These are phyloP conservation scores for Oncorhynchus tshawytscha DNA, from an alignment of 2,113 vertebrate genomes.

Conservation along the genomic window DNA sequence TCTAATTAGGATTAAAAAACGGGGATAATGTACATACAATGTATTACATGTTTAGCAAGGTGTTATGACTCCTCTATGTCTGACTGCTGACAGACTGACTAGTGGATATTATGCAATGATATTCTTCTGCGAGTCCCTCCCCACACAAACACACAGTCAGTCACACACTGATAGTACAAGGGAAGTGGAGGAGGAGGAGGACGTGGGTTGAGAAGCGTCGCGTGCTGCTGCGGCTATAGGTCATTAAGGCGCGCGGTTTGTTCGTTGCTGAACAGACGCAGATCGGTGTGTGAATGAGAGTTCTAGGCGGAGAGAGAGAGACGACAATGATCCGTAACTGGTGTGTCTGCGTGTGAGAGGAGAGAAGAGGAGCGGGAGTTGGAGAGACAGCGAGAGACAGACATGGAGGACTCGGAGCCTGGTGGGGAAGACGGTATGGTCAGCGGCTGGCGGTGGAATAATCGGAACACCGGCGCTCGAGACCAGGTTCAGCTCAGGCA, in stretches of 20 bases:
- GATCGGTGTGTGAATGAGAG: slow-evolving; percentile 42
- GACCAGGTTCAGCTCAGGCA: slow-evolving; percentile 88
- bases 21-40: too few relatives aligned
- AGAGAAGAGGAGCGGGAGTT: background rate
- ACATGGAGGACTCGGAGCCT: slow-evolving; percentile 78
- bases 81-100: slow-evolving; percentile 28
- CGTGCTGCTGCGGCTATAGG: slow-evolving; percentile 60
- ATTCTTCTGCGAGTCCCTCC: slow-evolving; percentile 60
- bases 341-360: slow-evolving; percentile 36
- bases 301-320: background rate
- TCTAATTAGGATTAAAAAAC: too few relatives aligned
- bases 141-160: slow-evolving; percentile 19
- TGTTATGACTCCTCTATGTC: background rate
- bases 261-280: slow-evolving; percentile 55
- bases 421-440: slow-evolving; percentile 77
- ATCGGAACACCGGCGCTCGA: slow-evolving; percentile 69
- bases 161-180: background rate
- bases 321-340: slow-evolving; percentile 53
- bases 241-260: slow-evolving; percentile 44
- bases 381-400: background rate
- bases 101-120: slow-evolving; percentile 62
- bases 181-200: background rate
- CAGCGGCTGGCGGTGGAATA: slow-evolving; percentile 73
- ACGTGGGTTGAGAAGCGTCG: slow-evolving; percentile 65
- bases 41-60: too few relatives aligned